Conservation (phyloP, 2,888 invertebrate genomes). For the Troglohyphantes excavatus region DNA sequence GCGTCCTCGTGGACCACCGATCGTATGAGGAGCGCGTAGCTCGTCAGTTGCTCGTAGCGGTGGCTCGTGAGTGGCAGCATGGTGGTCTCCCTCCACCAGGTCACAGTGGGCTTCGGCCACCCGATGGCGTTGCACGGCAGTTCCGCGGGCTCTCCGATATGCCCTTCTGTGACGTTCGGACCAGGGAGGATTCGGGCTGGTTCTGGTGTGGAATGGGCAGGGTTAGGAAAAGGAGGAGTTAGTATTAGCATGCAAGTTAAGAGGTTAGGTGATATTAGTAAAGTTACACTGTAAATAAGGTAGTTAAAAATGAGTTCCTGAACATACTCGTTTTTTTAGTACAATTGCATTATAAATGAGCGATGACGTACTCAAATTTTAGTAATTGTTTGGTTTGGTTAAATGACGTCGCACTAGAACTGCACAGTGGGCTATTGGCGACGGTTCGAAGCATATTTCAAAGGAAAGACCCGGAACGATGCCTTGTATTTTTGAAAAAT, state of each 20-base stretch:
- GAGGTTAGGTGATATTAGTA: too few relatives aligned
- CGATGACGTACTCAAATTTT: too few relatives aligned
- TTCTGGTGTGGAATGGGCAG: slow-evolving; percentile 47
- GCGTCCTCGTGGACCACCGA: slow-evolving; percentile 88
- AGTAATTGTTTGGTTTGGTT: too few relatives aligned
- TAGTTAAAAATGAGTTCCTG: too few relatives aligned
- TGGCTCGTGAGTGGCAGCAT: slow-evolving; percentile 89
- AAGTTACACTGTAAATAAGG: too few relatives aligned
- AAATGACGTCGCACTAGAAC: too few relatives aligned
- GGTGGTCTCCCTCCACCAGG: slow-evolving; percentile 87
- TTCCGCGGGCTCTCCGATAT: slow-evolving; percentile 80
- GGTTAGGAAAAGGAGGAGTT: neutral
- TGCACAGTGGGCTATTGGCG: too few relatives aligned
- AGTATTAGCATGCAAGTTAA: neutral
- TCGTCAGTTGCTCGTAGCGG: slow-evolving; percentile 88
- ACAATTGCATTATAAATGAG: too few relatives aligned
- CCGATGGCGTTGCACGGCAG: slow-evolving; percentile 81
- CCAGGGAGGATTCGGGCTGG: slow-evolving; percentile 79
- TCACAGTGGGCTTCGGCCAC: slow-evolving; percentile 79
- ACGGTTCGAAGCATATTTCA: too few relatives aligned
- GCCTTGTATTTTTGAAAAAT: too few relatives aligned
- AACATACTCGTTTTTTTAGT: too few relatives aligned
- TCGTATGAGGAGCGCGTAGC: slow-evolving; percentile 89
- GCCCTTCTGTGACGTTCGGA: slow-evolving; percentile 78
- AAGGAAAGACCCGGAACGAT: too few relatives aligned